Evolutionary conservation across 2,113 vertebrate genomes (phyloP), one percentile per base, ranked within the genome.

Genomic region (Ibidorhyncha struthersii): DNA sequence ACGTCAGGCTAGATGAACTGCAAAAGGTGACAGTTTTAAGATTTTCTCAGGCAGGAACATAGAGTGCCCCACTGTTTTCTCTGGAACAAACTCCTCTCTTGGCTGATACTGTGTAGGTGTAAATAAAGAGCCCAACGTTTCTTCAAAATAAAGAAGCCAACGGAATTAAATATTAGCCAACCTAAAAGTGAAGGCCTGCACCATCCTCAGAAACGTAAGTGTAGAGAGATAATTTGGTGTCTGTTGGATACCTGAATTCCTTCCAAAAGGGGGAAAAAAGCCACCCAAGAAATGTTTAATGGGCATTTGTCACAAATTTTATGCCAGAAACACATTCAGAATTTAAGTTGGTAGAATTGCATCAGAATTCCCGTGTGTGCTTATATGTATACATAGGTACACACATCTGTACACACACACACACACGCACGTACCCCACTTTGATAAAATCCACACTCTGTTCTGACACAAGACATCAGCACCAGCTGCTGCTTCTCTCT

Each of bases 231-330:
- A 47, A 88, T 58, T 85, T 45, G 19, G 56, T 80, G 71, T 66
- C 62, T 92, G 67, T 26, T 90, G 74, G 59, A 88, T 27, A 94
- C n/a, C 16, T 0, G 12, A 12, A 58, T 73, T 66, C 30, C 55
- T 94, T 58, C 70, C 81, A 88, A 70, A 70, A 56, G 8, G 7
- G 32, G 3, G 40, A 59, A 55, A 83, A 78, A 53, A 25, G 7
- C 70, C 30, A 81, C 63, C 45, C 53, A 80, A 90, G 67, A 88
- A 93, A 80, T 3, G 0, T 89, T 95, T 86, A 85, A 90, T 1
- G 6, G 41, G 71, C 90, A 88, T 73, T 91, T 94, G 70, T 91
- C 58, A 94, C 86, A 76, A 90, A 61, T n/a, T 29, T 73, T 58
- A 92, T 2, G 3, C 58, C 82, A 91, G 80, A 88, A 94, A 70